Evolutionary conservation across 2,888 invertebrate genomes (phyloP), one percentile per base, ranked within the genome.

Genomic region (Herminia tarsipennalis): DNA sequence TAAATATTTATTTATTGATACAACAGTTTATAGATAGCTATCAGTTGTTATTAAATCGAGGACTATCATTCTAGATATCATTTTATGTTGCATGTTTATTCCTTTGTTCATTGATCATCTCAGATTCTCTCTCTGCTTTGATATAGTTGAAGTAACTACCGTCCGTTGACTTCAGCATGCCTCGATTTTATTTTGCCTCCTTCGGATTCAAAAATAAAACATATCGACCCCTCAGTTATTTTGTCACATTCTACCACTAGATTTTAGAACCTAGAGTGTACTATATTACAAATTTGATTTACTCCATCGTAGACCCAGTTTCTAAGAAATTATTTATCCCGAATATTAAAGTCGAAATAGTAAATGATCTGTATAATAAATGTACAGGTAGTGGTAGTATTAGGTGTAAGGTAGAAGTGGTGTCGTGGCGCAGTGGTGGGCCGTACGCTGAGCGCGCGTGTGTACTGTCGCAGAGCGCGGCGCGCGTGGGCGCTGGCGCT

Each of bases 41-140:
- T 12, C n/a, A 29, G 25, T 21, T 41, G 30, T 39, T 43, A 50
- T 80, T 79, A 76, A 81, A 81, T 81, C 78, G 72, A 75, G 80
- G 78, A 75, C 72, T 45, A 56, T 75, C 73, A 79, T 81, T 79
- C 72, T 73, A 78, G 62, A 32, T 61, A 73, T 66, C 78, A 76
- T 79, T 71, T 84, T 86, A 70, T 75, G 78, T 88, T 88, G 88
- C 88, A 88, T 87, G 88, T 83, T 70, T 71, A 73, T 76, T 85
- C 65, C 59, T 83, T 82, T 78, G 55, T 21, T 65, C 72, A 78
- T 75, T 54, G 66, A 71, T 54, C 66, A 61, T 64, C 9, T 47
- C 32, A 22, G 45, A 43, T 22, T 35, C 5, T 51, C 22, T 45
- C n/a, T 38, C 14, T 13, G 56, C 50, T 47, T 58, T 3, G 2